Base-by-base conservation (phyloP, 2,888 invertebrate genomes). In the Drosophila melanosoma region DNA sequence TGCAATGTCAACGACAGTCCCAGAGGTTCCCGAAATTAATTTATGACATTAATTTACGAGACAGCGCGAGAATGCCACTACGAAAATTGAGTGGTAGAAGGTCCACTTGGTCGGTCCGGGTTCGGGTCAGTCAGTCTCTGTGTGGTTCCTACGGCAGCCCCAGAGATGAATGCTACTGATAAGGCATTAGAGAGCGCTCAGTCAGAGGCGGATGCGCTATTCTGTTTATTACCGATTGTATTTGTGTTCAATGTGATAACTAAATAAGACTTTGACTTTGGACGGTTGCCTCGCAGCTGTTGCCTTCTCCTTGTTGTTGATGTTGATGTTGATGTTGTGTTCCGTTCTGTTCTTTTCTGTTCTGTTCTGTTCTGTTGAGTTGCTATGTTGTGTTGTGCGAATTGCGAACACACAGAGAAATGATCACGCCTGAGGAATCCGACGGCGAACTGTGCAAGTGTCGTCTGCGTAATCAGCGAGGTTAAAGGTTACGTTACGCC, bases 1-100 rank as follows among this genome's bases (percentile, higher is more conserved):
- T 82, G 81, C 75, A 83, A 78, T 80, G 87, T 82, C 80, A 77
- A 59, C 75, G 80, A 81, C 76, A 81, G 81, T 79, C 81, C 72
- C 69, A 60, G 73, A 66, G 67, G 58, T 74, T 71, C 73, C 80
- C 75, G 60, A 88, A 90, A 88, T 91, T 89, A 91, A 90, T 91
- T 90, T 90, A 91, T 91, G 90, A 90, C 88, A 86, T 89, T 90
- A 77, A 90, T 91, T 90, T 90, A 90, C 83, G 89, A 81, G 83
- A 83, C 89, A 81, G 78, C 79, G 80, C 79, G 76, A 76, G 81
- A 86, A 86, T 77, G 77, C 77, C 74, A 87, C 84, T 80, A 74
- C 74, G 75, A 70, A 70, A 86, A 88, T 86, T 82, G 81, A 84
- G 82, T 82, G 76, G 84, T 87, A 71, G 63, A 69, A 61, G 66